phyloP scores from a whole-genome alignment of 2,888 invertebrate species.

The Lagria hirta region DNA sequence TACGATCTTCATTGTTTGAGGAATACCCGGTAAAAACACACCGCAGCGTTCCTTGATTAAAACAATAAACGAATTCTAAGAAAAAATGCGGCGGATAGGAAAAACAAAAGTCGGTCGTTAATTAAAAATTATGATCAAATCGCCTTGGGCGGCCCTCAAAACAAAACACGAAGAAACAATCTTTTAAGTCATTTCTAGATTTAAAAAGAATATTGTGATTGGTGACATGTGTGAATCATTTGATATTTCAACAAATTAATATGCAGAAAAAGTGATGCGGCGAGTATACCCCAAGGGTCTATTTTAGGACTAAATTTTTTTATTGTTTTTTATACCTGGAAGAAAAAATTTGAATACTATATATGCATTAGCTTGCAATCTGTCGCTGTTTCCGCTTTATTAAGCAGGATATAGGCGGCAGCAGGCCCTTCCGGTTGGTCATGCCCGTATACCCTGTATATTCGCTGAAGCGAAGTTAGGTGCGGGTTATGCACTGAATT shows the following conservation, averaged over 20 bases:
- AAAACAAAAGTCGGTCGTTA: conserved; percentile 30
- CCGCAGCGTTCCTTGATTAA: conserved; percentile 16
- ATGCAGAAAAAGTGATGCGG: too few species aligned
- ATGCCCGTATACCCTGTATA: conserved; percentile 36
- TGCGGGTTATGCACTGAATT: conserved; percentile 21
- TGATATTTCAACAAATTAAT: too few species aligned
- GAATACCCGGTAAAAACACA: conserved; percentile 18
- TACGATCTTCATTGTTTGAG: conserved; percentile 26
- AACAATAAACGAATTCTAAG: conserved; percentile 23
- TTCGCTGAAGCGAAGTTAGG: conserved; percentile 27
- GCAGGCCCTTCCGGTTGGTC: conserved; percentile 47
- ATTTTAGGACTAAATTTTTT: too few species aligned
- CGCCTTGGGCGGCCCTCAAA: conserved; percentile 30
- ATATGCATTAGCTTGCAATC: conserved; percentile 41
- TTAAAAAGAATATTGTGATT: too few species aligned
- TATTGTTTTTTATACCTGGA: too few species aligned
- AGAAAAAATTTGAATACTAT: conserved; percentile 20
- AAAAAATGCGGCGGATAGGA: conserved; percentile 27
- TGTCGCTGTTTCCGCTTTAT: conserved; percentile 51
- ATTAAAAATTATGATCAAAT: conserved; percentile 39
- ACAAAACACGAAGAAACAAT: conserved; percentile 9
- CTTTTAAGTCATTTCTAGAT: too few species aligned
- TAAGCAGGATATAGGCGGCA: conserved; percentile 52
- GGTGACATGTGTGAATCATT: too few species aligned
- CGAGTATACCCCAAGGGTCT: too few species aligned